Percentiles rank a stretch among this genome's conserved stretches.
These are phyloP conservation scores for Channallabes apus DNA, from an alignment of 2,797 vertebrate genomes.

Conservation along the genomic window DNA sequence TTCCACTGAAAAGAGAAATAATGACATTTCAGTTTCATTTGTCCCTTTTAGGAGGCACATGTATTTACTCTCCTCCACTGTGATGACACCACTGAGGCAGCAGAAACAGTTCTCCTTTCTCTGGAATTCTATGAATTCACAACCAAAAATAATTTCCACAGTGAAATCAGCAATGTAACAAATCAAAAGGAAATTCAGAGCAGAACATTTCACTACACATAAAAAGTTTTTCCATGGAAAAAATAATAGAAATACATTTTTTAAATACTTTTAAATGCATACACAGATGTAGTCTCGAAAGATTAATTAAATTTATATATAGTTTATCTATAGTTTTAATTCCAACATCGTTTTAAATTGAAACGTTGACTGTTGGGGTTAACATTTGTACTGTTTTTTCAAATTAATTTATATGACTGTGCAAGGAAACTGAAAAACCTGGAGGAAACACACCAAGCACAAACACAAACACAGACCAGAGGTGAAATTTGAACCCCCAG, in stretches of 20 bases:
- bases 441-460: too few species aligned
- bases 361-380: too few species aligned
- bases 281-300: not conserved
- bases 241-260: not conserved
- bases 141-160: not conserved
- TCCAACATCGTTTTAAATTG: not conserved
- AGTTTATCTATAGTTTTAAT: not conserved
- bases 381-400: too few species aligned
- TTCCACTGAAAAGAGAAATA: conserved; percentile 1
- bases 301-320: not conserved
- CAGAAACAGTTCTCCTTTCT: not conserved
- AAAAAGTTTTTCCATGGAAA: not conserved
- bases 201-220: not conserved
- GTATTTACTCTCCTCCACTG: not conserved
- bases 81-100: not conserved
- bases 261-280: not conserved
- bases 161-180: not conserved
- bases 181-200: not conserved
- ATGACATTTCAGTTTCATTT: not conserved
- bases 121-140: not conserved
- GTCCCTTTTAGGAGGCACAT: not conserved
- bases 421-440: too few species aligned
- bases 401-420: too few species aligned
- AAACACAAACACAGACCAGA: too few species aligned
- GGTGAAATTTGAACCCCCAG: too few species aligned